Base-by-base conservation (phyloP, 2,113 vertebrate genomes). In the Ammodramus savannarum region DNA sequence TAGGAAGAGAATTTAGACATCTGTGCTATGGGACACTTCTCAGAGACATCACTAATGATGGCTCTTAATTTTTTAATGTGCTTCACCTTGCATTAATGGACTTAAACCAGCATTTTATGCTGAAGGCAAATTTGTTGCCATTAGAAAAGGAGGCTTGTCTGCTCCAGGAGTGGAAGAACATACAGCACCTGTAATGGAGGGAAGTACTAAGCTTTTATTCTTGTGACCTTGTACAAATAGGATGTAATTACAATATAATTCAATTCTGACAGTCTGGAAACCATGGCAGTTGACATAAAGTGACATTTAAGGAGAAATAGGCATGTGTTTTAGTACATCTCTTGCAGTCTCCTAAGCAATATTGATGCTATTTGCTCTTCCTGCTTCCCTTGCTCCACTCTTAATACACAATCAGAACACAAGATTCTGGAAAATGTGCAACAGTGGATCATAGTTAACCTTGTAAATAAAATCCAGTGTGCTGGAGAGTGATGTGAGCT, bases 161-260 rank as follows among this genome's bases (percentile, higher is more conserved):
- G 26, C 76, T 75, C 25, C 31, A 31, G 61, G 63, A 85, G 27
- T 32, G 41, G 44, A 57, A 57, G 88, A 87, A 59, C 52, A 34
- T 32, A 34, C 5, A 83, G 46, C 11, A 68, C 10, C 34, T 13
- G 16, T 76, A 82, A 61, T 66, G 26, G 58, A 75, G 89, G 58
- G 38, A 73, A 58, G n/a, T 25, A 66, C 5, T 15, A 26, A 58
- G 68, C 61, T 90, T 91, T 76, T 88, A 5, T 59, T 78, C 36
- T 58, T 46, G 52, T 95, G 87, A n/a, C 74, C 68, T 78, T 85
- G 41, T 93, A 26, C 74, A 75, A 79, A 69, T 22, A 76, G 69
- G 85, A 77, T 46, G 68, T 69, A 79, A 87, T 94, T 85, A 79
- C 41, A 72, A 22, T 39, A 21, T 76, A 95, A 94, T 97, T 81